Conservation (phyloP, 64 coral and sea anemone species). For the Platygyra sinensis region DNA sequence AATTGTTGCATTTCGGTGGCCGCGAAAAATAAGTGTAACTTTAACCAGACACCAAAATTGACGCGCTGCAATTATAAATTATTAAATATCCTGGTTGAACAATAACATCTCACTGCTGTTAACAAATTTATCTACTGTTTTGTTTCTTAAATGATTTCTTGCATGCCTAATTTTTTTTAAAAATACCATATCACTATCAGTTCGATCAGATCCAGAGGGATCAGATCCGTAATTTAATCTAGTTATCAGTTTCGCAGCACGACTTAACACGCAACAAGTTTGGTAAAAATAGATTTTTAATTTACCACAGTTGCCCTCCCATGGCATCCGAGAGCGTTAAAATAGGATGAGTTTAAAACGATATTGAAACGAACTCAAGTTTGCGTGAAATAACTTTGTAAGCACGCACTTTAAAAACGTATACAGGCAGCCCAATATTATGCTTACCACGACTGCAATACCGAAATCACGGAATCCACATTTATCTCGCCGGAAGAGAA, state of each 20-base stretch:
- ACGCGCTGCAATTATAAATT: background rate
- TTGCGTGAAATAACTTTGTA: conserved; percentile 35
- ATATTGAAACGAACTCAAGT: conserved; percentile 9
- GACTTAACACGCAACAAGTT: background rate
- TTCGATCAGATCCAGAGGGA: no score
- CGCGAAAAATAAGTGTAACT: no score
- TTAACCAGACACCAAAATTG: no score
- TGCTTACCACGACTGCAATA: background rate
- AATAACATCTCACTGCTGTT: background rate
- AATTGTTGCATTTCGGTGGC: no score
- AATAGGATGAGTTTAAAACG: background rate
- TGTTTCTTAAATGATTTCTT: background rate
- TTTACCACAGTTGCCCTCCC: background rate
- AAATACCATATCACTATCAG: background rate
- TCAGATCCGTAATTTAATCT: background rate
- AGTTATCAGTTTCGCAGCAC: background rate
- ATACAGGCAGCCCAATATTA: background rate
- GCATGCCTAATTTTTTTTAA: background rate
- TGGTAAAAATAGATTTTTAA: conserved; percentile 17
- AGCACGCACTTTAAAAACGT: background rate
- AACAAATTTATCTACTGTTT: background rate
- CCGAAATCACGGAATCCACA: background rate
- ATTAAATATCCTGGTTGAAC: background rate
- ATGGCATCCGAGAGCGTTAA: background rate
- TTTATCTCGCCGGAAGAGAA: background rate